phyloP scores from a whole-genome alignment of 1,140 invertebrate genomes.

The Aphis gossypii region DNA sequence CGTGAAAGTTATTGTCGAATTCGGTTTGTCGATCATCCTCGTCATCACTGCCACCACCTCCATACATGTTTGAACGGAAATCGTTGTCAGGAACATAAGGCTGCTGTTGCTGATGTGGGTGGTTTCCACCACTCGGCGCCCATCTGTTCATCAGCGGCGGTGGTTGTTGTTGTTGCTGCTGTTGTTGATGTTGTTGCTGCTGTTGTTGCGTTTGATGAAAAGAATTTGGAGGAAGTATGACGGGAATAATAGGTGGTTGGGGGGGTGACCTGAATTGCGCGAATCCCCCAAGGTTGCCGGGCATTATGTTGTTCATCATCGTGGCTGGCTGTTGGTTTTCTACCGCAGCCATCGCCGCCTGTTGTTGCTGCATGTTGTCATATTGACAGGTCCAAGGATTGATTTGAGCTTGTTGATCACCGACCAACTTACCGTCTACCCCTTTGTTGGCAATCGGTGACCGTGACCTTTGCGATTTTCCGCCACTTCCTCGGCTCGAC shows the following conservation, averaged over 20 bases:
- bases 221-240: neutral
- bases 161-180: slow-evolving; percentile 19
- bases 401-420: neutral
- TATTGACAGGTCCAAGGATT: slow-evolving; percentile 23
- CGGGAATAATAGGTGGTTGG: slow-evolving; percentile 57
- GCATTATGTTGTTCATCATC: neutral
- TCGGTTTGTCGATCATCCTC: slow-evolving; percentile 49
- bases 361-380: neutral
- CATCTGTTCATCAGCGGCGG: neutral
- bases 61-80: neutral
- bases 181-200: neutral
- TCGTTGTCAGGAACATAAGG: neutral
- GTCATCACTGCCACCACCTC: neutral
- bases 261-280: slow-evolving; percentile 46
- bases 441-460: neutral
- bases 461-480: neutral
- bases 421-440: neutral
- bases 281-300: neutral
- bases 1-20: neutral
- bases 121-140: neutral
- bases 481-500: neutral
- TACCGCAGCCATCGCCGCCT: no score
- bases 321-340: neutral
- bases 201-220: slow-evolving; percentile 55
- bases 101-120: neutral